Evolutionary conservation across 2,888 invertebrate genomes (phyloP).

Genomic region (Macrophya alboannulata): DNA sequence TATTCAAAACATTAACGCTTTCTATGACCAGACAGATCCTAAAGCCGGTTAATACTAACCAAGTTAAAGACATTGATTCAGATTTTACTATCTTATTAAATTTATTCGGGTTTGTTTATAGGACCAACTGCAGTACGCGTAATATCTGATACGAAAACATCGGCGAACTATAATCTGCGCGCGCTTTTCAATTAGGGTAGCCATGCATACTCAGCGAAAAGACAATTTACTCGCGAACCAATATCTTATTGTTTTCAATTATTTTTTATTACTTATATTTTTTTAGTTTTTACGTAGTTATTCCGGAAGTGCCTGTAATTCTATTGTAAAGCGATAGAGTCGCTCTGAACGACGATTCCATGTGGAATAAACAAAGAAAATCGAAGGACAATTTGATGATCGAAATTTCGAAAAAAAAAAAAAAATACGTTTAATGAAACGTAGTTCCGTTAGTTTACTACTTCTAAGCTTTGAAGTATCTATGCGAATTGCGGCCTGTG

Average conservation of each 20-base stretch:
- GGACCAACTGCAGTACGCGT: background rate
- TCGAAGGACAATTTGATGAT: background rate
- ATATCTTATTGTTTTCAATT: background rate
- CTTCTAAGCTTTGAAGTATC: constrained; percentile 6
- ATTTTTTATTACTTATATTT: background rate
- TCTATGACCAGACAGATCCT: constrained; percentile 13
- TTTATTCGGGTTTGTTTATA: background rate
- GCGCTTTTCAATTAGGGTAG: background rate
- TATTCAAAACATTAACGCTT: constrained; percentile 36
- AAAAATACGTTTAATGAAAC: no score
- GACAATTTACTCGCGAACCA: background rate
- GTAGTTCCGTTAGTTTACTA: background rate
- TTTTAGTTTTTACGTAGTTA: background rate
- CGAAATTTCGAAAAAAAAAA: background rate
- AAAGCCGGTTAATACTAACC: background rate
- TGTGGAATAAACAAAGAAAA: background rate
- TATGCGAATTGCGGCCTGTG: background rate
- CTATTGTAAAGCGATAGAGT: no score
- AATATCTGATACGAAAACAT: background rate
- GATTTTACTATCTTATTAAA: background rate
- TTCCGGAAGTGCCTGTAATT: background rate
- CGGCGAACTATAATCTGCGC: background rate
- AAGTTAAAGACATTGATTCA: background rate
- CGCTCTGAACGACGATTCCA: no score
- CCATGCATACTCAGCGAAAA: background rate